Conservation (phyloP, 1,140 invertebrate genomes). For the Sminthurides bifidus region DNA sequence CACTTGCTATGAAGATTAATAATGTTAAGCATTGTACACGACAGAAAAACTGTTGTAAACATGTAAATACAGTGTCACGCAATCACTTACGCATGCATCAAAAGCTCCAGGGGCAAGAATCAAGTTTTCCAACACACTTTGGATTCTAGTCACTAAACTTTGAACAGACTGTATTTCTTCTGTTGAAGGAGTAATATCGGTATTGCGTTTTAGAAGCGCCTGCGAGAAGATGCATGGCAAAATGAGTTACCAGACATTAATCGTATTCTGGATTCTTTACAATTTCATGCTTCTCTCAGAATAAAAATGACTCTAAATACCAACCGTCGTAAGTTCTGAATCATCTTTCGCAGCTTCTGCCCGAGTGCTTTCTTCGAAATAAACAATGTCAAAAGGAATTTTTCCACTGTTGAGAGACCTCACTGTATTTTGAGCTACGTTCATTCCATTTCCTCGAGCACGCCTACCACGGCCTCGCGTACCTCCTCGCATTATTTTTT, state of each 20-base stretch:
- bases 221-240: slow-evolving; percentile 36
- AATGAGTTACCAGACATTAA: not conserved
- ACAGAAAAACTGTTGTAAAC: not conserved
- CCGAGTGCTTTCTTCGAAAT: slow-evolving; percentile 19
- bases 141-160: slow-evolving; percentile 84
- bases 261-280: not conserved
- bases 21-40: too few relatives aligned
- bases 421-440: slow-evolving; percentile 4
- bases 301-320: not conserved
- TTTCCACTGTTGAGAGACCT: slow-evolving; percentile 14
- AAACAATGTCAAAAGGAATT: slow-evolving; percentile 26
- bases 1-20: slow-evolving; percentile 46
- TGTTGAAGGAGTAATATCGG: slow-evolving; percentile 75
- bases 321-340: slow-evolving; percentile 14
- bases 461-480: not conserved
- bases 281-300: not conserved
- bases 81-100: slow-evolving; percentile 80
- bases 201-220: slow-evolving; percentile 78
- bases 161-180: slow-evolving; percentile 80
- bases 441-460: slow-evolving; percentile 5
- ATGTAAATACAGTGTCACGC: not conserved
- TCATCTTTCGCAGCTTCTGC: slow-evolving; percentile 16
- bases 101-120: slow-evolving; percentile 85
- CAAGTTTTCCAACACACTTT: slow-evolving; percentile 81
- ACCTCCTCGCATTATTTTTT: slow-evolving; percentile 7